Conservation (phyloP, 1,140 invertebrate species). For the Cepaea nemoralis region DNA sequence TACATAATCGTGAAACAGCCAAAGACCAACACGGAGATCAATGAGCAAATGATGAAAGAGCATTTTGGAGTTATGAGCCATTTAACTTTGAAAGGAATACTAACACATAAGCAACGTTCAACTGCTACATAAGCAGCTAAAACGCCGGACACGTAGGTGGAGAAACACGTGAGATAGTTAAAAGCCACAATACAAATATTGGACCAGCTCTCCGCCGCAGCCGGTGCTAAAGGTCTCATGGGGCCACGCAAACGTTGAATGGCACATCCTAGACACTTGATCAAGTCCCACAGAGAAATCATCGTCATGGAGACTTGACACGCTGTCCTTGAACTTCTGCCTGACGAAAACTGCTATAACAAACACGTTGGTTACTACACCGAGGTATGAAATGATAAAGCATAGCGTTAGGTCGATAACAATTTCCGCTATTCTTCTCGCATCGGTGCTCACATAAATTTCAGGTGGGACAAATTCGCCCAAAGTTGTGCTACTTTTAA, state of each 20-base stretch:
- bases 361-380: not conserved
- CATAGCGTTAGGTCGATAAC: not conserved
- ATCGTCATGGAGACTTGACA: not conserved
- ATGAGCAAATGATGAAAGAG: too few relatives aligned
- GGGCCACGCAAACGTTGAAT: not conserved
- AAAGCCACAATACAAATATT: not conserved
- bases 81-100: slow-evolving; percentile 18
- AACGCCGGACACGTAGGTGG: slow-evolving; percentile 17
- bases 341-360: not conserved
- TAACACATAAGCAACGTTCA: too few relatives aligned
- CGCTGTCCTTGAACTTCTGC: slow-evolving; percentile 1
- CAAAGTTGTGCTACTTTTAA: too few relatives aligned
- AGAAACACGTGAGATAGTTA: too few relatives aligned
- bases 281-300: slow-evolving; percentile 15
- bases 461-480: too few relatives aligned
- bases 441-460: not conserved
- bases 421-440: not conserved
- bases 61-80: not conserved
- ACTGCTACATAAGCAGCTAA: slow-evolving; percentile 12
- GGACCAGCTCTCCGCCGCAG: not conserved
- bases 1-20: not conserved
- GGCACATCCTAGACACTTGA: not conserved
- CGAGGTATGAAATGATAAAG: not conserved
- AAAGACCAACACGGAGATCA: not conserved
- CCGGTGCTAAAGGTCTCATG: not conserved